These are phyloP conservation scores for Budorcas taxicolor DNA, from an alignment of 2,113 vertebrate species.

Conservation along the genomic window DNA sequence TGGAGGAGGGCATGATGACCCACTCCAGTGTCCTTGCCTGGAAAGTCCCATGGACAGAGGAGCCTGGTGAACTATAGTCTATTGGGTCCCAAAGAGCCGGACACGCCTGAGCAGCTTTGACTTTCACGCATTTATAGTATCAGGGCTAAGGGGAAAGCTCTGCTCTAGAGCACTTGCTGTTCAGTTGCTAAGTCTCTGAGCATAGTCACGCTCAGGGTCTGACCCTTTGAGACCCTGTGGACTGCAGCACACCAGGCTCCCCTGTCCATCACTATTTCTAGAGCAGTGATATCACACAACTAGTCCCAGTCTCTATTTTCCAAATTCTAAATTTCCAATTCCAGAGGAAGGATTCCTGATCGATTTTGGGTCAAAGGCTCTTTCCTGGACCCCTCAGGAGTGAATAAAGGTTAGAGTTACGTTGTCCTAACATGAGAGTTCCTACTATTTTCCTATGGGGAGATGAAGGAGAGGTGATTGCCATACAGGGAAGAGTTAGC, in stretches of 20 bases:
- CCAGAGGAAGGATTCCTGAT: neutral
- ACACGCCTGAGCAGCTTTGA: neutral
- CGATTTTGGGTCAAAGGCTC: neutral
- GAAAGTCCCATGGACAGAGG: neutral
- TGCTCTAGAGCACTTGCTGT: neutral
- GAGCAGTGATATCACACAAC: neutral
- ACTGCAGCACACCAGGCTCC: neutral
- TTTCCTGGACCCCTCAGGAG: neutral
- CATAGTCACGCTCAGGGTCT: neutral
- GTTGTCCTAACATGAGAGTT: neutral
- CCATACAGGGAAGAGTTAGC: neutral
- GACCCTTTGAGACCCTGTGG: neutral
- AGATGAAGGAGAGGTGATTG: neutral
- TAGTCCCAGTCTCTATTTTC: neutral
- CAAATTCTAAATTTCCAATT: neutral
- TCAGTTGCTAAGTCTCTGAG: neutral
- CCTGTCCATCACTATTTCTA: neutral
- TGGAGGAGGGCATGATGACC: neutral
- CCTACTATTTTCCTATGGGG: neutral
- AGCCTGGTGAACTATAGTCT: neutral
- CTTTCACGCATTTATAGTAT: neutral
- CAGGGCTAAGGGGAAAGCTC: neutral
- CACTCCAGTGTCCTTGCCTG: neutral
- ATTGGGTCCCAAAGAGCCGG: neutral
- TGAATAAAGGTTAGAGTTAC: too few relatives aligned